These are phyloP conservation scores for Nymphalis io DNA, from an alignment of 1,140 invertebrate genomes.

Conservation along the genomic window DNA sequence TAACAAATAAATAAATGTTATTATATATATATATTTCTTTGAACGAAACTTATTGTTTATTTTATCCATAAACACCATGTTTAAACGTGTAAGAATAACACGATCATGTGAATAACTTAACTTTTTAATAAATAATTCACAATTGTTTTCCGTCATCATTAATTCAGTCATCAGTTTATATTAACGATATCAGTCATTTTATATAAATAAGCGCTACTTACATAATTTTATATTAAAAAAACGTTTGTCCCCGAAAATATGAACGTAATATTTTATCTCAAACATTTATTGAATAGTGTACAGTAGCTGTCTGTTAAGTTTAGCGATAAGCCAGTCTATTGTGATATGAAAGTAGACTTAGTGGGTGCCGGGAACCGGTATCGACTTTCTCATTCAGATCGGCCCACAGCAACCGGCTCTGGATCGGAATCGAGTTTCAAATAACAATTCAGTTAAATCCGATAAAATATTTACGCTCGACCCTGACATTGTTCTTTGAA, in stretches of 20 bases:
- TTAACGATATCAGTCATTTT: no score
- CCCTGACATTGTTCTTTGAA: slow-evolving; percentile 30
- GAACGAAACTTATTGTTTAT: no score
- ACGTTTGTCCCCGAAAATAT: not conserved
- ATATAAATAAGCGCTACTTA: no score
- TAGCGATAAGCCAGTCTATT: slow-evolving; percentile 65
- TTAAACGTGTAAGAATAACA: no score
- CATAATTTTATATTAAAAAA: not conserved
- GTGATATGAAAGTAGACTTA: slow-evolving; percentile 77
- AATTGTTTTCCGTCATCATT: no score
- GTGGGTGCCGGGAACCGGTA: slow-evolving; percentile 69
- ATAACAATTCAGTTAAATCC: slow-evolving; percentile 13
- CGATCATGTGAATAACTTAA: no score
- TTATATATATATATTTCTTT: no score
- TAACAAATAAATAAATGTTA: no score
- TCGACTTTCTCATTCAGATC: slow-evolving; percentile 75
- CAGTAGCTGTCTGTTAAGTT: slow-evolving; percentile 57
- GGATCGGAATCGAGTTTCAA: slow-evolving; percentile 37
- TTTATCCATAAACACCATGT: no score
- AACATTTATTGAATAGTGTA: slow-evolving; percentile 41
- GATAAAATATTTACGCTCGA: slow-evolving; percentile 26
- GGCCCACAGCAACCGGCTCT: slow-evolving; percentile 50
- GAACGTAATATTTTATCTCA: slow-evolving; percentile 35
- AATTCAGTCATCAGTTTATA: no score
- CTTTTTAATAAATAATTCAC: no score